A percentile compares a stretch with the other conserved stretches of the same genome.
Conservation (phyloP, 2,888 invertebrate species). For the Kuschelorhynchus macadamiae region DNA sequence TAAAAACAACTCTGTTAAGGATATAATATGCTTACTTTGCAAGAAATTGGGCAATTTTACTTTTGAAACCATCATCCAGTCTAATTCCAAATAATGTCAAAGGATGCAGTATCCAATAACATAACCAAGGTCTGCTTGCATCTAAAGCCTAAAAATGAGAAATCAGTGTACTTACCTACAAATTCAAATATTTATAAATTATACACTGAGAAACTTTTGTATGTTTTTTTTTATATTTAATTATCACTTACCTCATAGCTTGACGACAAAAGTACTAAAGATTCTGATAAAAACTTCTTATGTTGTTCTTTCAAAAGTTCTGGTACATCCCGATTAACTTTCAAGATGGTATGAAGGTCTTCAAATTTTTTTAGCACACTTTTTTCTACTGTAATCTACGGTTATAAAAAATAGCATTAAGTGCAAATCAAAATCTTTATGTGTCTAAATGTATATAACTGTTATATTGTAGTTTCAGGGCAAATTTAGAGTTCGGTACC, state of each 20-base stretch:
- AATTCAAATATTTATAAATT: conserved; percentile 3
- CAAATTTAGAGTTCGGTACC: conserved; percentile 27
- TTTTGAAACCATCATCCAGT: conserved; percentile 72
- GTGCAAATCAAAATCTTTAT: background rate
- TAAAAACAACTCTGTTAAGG: no score
- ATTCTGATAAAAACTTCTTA: conserved; percentile 77
- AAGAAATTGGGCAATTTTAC: conserved; percentile 74
- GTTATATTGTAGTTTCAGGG: background rate
- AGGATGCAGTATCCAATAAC: conserved; percentile 97
- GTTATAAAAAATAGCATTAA: no score
- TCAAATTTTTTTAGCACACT: conserved; percentile 72
- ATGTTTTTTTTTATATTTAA: no score
- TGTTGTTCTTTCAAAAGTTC: conserved; percentile 76
- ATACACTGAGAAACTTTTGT: background rate
- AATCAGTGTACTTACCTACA: no score
- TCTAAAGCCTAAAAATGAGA: conserved; percentile 78
- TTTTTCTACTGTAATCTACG: conserved; percentile 73
- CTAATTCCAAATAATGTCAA: conserved; percentile 82
- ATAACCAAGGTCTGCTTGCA: conserved; percentile 96
- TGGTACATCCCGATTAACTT: conserved; percentile 74
- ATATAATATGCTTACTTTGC: conserved; percentile 67
- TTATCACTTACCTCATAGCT: conserved; percentile 73
- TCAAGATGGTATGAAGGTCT: conserved; percentile 69
- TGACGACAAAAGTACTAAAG: conserved; percentile 77
- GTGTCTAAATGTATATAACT: background rate